phyloP scores from a whole-genome alignment of 2,113 vertebrate genomes.

The Monarcha castaneiventris region DNA sequence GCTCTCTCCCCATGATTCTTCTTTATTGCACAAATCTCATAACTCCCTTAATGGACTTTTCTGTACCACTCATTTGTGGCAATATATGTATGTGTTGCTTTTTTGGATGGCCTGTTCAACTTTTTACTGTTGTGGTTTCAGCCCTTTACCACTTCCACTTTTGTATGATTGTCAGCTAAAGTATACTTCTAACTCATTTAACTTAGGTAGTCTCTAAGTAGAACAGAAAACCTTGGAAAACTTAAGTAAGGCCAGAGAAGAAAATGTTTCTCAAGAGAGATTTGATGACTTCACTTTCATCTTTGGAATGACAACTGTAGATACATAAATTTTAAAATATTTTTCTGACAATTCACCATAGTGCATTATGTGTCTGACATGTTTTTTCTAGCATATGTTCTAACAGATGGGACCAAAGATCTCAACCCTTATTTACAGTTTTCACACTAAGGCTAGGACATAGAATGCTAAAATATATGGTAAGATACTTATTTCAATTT shows the following conservation, averaged over 20 bases:
- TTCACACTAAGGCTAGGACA: not conserved
- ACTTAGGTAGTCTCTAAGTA: not conserved
- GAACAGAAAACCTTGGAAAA: not conserved
- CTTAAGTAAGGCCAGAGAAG: not conserved
- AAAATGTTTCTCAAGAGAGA: not conserved
- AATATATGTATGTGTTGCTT: not conserved
- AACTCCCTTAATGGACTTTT: not conserved
- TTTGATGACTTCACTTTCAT: not conserved
- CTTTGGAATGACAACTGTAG: not conserved
- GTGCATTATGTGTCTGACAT: rapidly evolving
- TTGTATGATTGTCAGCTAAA: not conserved
- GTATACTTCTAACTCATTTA: not conserved
- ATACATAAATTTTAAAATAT: not conserved
- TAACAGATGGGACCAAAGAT: not conserved
- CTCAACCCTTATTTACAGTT: not conserved
- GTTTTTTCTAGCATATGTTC: not conserved
- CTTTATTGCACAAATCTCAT: not conserved
- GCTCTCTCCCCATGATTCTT: not conserved
- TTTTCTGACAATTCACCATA: not conserved
- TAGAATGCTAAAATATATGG: not conserved
- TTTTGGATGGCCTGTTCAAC: not conserved
- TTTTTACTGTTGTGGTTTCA: not conserved
- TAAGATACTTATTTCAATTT: not conserved
- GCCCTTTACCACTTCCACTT: not conserved
- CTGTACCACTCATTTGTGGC: not conserved